Conservation (phyloP, 92 coral and sea anemone species). For the Blastomussa wellsi region DNA sequence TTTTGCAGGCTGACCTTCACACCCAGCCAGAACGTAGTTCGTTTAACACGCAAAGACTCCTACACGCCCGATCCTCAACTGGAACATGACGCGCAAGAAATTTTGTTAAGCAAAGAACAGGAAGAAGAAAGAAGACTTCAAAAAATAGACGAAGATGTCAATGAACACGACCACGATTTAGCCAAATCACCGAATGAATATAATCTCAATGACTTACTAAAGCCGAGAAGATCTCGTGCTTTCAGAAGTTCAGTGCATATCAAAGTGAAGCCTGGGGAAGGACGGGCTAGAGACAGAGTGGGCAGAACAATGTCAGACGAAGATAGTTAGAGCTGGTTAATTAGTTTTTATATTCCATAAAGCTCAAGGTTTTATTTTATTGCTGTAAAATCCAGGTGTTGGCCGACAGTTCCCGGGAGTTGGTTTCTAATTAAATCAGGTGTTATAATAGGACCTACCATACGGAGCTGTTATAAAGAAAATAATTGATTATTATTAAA, state of each 20-base stretch:
- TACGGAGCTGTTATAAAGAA: too few relatives aligned
- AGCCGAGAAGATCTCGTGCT: conserved; percentile 68
- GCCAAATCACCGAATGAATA: conserved; percentile 36
- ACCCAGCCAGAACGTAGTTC: conserved; percentile 41
- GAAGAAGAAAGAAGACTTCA: conserved; percentile 48
- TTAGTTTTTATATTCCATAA: neutral
- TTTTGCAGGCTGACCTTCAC: conserved; percentile 34
- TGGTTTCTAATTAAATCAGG: too few relatives aligned
- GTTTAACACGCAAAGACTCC: conserved; percentile 68
- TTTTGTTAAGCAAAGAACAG: conserved; percentile 47
- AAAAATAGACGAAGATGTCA: conserved; percentile 51
- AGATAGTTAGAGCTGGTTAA: too few relatives aligned
- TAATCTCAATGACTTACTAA: conserved; percentile 52
- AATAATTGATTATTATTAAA: too few relatives aligned
- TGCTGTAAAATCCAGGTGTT: neutral
- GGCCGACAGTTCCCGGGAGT: neutral
- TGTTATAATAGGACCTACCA: too few relatives aligned
- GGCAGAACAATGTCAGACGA: conserved; percentile 1
- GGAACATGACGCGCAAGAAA: conserved; percentile 65
- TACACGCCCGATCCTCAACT: conserved; percentile 76
- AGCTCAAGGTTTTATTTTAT: neutral
- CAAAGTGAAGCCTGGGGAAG: conserved; percentile 59
- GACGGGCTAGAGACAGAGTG: conserved; percentile 16
- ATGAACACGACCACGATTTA: conserved; percentile 4
- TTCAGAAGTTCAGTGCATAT: conserved; percentile 68